Conservation (phyloP, 2,797 vertebrate species). For the Nothura maculosa region DNA sequence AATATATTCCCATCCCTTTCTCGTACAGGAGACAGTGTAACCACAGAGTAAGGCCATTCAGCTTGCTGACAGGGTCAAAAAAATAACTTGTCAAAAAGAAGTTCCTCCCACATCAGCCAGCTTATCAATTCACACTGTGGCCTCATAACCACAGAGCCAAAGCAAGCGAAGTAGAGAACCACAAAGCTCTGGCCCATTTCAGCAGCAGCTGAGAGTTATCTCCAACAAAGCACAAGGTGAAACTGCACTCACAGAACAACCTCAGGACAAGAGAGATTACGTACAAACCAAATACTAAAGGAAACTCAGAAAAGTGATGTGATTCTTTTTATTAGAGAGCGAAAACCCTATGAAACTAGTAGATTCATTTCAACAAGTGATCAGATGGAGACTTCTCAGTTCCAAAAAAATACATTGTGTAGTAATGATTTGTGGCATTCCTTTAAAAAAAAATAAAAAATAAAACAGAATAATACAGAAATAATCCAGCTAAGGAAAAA, state of each 20-base stretch:
- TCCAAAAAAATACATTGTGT: background rate
- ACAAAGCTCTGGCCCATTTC: background rate
- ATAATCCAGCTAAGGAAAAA: background rate
- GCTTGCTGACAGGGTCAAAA: accelerated
- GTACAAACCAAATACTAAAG: background rate
- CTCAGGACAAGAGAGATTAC: background rate
- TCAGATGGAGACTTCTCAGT: background rate
- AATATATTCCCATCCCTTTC: background rate
- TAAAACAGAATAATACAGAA: background rate
- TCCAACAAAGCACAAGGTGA: background rate
- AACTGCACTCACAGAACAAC: background rate
- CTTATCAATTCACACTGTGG: accelerated
- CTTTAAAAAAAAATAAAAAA: background rate
- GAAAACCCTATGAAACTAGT: accelerated
- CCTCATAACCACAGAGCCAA: background rate
- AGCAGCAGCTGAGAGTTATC: background rate
- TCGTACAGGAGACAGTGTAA: background rate
- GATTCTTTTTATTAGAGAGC: background rate
- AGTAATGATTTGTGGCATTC: background rate
- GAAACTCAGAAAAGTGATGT: background rate
- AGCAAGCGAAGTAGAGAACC: background rate
- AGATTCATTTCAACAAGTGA: background rate
- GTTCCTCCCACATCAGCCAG: background rate
- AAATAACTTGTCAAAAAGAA: background rate
- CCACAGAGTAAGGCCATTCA: background rate